Evolutionary conservation across 1,140 invertebrate species (phyloP).

Genomic region (Penaeus chinensis): DNA sequence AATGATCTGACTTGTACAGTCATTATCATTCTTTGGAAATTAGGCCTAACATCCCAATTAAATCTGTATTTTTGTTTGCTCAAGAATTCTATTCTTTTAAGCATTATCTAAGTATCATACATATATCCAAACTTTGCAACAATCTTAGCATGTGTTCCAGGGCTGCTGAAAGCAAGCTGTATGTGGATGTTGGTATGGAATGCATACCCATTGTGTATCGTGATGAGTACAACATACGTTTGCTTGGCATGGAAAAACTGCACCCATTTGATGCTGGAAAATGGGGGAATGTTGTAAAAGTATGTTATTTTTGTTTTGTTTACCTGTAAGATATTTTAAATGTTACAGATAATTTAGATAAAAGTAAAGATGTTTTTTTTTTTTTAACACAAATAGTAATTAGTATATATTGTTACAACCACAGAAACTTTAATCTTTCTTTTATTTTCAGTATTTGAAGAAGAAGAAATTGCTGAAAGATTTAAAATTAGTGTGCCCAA

Average conservation of each 20-base stretch:
- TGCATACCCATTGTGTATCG: slow-evolving; percentile 82
- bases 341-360: too few relatives aligned
- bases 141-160: slow-evolving; percentile 5
- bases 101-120: too few relatives aligned
- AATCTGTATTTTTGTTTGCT: too few relatives aligned
- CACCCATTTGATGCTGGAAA: slow-evolving; percentile 91
- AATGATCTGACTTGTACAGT: too few relatives aligned
- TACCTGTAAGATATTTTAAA: slow-evolving; percentile 26
- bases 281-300: slow-evolving; percentile 83
- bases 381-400: too few relatives aligned
- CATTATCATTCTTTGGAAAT: too few relatives aligned
- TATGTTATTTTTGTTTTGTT: slow-evolving; percentile 66
- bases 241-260: slow-evolving; percentile 82
- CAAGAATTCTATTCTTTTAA: too few relatives aligned
- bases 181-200: slow-evolving; percentile 62
- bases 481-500: slow-evolving; percentile 74
- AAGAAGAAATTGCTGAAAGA: slow-evolving; percentile 71
- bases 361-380: too few relatives aligned
- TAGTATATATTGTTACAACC: background rate
- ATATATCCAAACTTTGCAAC: too few relatives aligned
- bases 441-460: slow-evolving; percentile 73
- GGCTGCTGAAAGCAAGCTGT: slow-evolving; percentile 53
- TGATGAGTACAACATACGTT: slow-evolving; percentile 83
- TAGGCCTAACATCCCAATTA: too few relatives aligned
- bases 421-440: slow-evolving; percentile 45